Conservation (phyloP, 2,797 vertebrate genomes). For the Enteromius viviparus region DNA sequence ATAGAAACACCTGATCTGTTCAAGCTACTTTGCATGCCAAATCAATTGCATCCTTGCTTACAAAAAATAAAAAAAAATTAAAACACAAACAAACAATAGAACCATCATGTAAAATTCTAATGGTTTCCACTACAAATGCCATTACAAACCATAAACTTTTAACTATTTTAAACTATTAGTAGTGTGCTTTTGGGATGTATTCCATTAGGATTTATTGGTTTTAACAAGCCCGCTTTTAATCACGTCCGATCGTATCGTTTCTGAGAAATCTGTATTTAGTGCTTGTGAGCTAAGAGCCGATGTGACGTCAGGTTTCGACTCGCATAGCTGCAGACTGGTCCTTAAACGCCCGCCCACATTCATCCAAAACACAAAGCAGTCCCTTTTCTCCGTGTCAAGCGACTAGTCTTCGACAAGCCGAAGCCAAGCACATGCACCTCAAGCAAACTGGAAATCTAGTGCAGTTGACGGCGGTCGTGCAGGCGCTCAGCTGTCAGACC, state of each 20-base stretch:
- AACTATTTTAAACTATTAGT: too few relatives aligned
- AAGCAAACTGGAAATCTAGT: not conserved
- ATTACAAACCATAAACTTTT: too few relatives aligned
- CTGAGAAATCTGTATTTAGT: not conserved
- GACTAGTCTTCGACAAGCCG: not conserved
- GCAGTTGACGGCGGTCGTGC: not conserved
- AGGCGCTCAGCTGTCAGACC: not conserved
- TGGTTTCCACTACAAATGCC: too few relatives aligned
- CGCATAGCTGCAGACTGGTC: slow-evolving; percentile 27
- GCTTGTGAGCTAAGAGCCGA: not conserved
- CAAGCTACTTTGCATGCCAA: too few relatives aligned
- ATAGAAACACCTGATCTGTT: too few relatives aligned
- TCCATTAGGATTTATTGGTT: too few relatives aligned
- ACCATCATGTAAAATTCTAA: too few relatives aligned
- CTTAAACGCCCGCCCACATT: slow-evolving; percentile 14
- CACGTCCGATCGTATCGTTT: not conserved
- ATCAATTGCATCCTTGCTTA: too few relatives aligned
- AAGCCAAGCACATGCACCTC: not conserved
- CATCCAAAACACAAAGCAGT: slow-evolving; percentile 35
- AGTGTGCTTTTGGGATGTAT: too few relatives aligned
- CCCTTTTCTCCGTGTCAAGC: slow-evolving; percentile 27
- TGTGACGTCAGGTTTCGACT: slow-evolving; percentile 56
- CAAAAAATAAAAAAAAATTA: too few relatives aligned
- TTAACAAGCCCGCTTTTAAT: not conserved
- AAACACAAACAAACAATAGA: too few relatives aligned